Evolutionary conservation across 2,888 invertebrate genomes (phyloP).

Genomic region (Exocentrus adspersus): DNA sequence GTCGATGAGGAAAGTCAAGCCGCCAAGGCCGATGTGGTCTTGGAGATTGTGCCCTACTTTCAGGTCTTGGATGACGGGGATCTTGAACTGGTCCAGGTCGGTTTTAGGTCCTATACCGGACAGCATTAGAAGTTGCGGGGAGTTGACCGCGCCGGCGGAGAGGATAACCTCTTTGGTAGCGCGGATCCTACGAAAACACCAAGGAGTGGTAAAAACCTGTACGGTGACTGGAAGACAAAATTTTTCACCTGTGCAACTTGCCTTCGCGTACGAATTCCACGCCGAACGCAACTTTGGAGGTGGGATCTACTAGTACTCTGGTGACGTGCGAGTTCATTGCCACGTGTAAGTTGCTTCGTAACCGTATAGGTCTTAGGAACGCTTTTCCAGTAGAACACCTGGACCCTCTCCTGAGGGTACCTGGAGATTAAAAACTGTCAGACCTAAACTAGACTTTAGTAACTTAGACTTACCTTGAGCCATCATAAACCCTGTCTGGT

Average conservation of each 20-base stretch:
- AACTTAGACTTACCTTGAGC: conserved; percentile 81
- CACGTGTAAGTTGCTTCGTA: conserved; percentile 85
- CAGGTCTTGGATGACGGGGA: conserved; percentile 83
- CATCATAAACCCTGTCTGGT: conserved; percentile 89
- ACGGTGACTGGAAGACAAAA: no score
- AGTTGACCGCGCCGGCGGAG: conserved; percentile 91
- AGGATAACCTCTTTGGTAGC: conserved; percentile 88
- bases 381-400: conserved; percentile 91
- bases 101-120: conserved; percentile 86
- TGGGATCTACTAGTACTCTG: conserved; percentile 77
- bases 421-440: no score
- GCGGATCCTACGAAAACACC: conserved; percentile 67
- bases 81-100: conserved; percentile 76
- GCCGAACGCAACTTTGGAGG: conserved; percentile 81
- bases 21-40: conserved; percentile 89
- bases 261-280: conserved; percentile 83
- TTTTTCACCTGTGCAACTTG: conserved; percentile 67
- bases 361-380: conserved; percentile 81
- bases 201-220: no score
- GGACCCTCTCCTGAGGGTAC: conserved; percentile 80
- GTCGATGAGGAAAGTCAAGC: conserved; percentile 84
- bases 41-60: conserved; percentile 88
- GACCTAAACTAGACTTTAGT: no score
- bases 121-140: conserved; percentile 93
- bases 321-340: conserved; percentile 85